Conservation (phyloP, 2,888 invertebrate genomes). For the Aphelenchoides bicaudatus region DNA sequence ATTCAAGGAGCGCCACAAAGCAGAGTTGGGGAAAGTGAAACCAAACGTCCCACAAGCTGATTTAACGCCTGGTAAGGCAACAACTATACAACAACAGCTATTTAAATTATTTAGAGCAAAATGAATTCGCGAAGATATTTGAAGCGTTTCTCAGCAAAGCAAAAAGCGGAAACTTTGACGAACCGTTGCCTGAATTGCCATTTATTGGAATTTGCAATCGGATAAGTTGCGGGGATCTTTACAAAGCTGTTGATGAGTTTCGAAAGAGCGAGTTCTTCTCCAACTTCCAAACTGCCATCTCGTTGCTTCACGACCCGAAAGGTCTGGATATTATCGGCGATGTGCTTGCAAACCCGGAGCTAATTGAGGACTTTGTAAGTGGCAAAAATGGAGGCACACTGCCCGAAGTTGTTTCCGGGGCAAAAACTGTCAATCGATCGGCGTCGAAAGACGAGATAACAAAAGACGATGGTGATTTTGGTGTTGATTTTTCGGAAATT, state of each 20-base stretch:
- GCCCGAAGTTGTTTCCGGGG: background rate
- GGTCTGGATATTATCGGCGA: constrained; percentile 59
- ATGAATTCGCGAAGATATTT: constrained; percentile 52
- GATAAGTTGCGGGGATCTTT: constrained; percentile 50
- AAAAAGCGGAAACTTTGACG: constrained; percentile 49
- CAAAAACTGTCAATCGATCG: constrained; percentile 9
- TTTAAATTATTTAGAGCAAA: constrained; percentile 10
- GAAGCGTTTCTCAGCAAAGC: constrained; percentile 48
- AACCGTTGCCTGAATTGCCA: constrained; percentile 53
- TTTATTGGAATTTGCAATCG: constrained; percentile 57
- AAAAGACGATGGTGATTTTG: constrained; percentile 51
- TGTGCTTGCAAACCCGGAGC: constrained; percentile 54
- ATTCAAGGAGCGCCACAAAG: constrained; percentile 52
- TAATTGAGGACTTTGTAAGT: constrained; percentile 56
- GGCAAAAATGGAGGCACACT: constrained; percentile 25
- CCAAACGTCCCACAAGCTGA: constrained; percentile 10
- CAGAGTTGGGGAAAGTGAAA: constrained; percentile 31
- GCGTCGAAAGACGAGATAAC: constrained; percentile 13
- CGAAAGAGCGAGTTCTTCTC: constrained; percentile 57
- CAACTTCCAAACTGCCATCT: constrained; percentile 56
- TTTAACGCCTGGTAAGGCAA: constrained; percentile 20
- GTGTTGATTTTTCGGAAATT: constrained; percentile 47
- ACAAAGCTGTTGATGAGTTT: constrained; percentile 58
- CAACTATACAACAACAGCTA: background rate
- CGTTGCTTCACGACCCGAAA: constrained; percentile 56